These are phyloP conservation scores for Tympanoctomys barrerae DNA, from an alignment of 2,797 vertebrate species.

Conservation along the genomic window DNA sequence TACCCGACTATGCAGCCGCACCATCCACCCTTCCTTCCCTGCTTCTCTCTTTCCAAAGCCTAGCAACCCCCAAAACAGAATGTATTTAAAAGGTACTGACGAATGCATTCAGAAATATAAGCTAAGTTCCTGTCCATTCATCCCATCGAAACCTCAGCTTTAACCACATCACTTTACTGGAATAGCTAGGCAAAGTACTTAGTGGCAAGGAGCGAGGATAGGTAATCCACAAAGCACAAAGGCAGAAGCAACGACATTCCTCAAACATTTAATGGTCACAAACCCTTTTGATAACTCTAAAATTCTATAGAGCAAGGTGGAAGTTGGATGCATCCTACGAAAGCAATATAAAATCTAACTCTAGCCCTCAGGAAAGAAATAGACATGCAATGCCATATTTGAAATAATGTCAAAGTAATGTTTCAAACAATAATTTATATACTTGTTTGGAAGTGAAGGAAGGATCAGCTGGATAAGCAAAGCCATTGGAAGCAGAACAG, in stretches of 20 bases:
- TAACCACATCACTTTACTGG: neutral
- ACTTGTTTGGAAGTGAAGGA: constrained; percentile 17
- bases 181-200: neutral
- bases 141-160: constrained; percentile 9
- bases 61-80: neutral
- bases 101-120: neutral
- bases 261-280: neutral
- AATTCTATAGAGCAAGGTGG: constrained; percentile 8
- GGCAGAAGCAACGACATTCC: neutral
- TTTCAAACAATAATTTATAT: neutral
- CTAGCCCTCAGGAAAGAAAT: constrained; percentile 39
- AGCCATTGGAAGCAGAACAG: neutral
- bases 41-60: neutral
- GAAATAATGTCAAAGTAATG: constrained; percentile 11
- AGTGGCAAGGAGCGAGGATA: neutral
- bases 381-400: neutral
- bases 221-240: constrained; percentile 19
- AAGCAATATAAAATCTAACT: neutral
- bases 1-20: neutral
- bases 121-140: neutral
- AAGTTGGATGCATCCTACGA: neutral
- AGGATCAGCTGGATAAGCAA: neutral
- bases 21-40: neutral
- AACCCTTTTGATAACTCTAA: constrained; percentile 25
- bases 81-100: neutral